Evolutionary conservation across 1,140 invertebrate genomes (phyloP), one percentile per base, ranked within the genome.

Genomic region (Gonioctena quinquepunctata): DNA sequence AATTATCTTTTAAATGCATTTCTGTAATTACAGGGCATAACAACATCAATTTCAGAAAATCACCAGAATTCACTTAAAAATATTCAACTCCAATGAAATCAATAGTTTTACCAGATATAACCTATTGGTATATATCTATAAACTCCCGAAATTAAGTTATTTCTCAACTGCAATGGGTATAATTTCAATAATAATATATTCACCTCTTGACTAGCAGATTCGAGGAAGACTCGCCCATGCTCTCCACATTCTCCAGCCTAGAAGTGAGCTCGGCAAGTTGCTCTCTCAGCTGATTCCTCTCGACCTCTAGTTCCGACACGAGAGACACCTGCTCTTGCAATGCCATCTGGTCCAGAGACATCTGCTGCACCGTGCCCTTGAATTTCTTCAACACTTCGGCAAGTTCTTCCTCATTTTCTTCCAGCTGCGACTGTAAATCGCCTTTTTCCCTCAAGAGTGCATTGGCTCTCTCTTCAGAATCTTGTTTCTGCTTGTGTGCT

Each of bases 311-410:
- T 68, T 93, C 89, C 33, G 91, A 90, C 1, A 96, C 92, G 71
- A 93, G 89, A 6, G 90, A 89, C 28, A 91, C 89, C 52, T 94
- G 91, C 77, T 97, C 94, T 50, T 93, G 90, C 13, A 96, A 83
- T 68, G 89, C 91, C 63, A 88, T 88, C 77, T 97, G 94, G 78
- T 97, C 94, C 1, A 91, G 86, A 21, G 93, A 93, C 52, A 96
- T 86, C 78, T 96, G 93, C 76, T 92, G 90, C 0, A 97, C 94
- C 13, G 92, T 88, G 3, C 92, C 88, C 69, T 96, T 93, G 85
- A 96, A 97, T 81, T 97, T 97, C 83, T 96, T 96, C 86, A 97
- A 72, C 72, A 92, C 91, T 82, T 96, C 94, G 0, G 92, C 90
- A 26, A 95, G 85, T 83, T 97, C 95, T 78, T 97, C 95, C 81